phyloP scores from a whole-genome alignment of 2,888 invertebrate species.

The Hirtodrosophila confusa region DNA sequence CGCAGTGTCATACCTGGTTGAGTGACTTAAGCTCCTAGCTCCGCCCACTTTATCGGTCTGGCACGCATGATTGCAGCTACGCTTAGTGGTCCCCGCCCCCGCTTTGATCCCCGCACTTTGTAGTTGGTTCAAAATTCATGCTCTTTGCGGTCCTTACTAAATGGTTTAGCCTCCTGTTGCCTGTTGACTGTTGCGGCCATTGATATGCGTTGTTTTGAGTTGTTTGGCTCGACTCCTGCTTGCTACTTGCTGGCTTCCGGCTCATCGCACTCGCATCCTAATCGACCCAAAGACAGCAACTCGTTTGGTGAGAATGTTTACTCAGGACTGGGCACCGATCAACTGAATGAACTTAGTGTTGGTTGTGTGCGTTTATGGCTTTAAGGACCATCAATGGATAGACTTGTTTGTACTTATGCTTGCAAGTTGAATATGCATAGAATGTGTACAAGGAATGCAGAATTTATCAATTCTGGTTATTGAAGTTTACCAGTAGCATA shows the following conservation, averaged over 20 bases:
- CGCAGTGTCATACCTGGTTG: constrained; percentile 1
- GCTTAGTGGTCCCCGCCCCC: not conserved
- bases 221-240: constrained; percentile 5
- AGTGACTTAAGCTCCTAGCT: constrained; percentile 1
- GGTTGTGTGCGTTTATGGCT: not conserved
- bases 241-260: constrained; percentile 19
- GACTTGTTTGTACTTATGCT: constrained; percentile 10
- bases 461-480: not conserved
- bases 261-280: constrained; percentile 31
- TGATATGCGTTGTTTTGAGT: constrained; percentile 39
- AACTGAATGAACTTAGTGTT: constrained; percentile 12
- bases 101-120: constrained; percentile 1
- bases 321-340: constrained; percentile 13
- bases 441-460: not conserved
- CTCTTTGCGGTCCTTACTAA: constrained; percentile 23
- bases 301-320: constrained; percentile 19
- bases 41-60: constrained; percentile 12
- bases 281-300: constrained; percentile 21
- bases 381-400: constrained; percentile 3
- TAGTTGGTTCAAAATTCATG: constrained; percentile 26
- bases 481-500: too few species aligned
- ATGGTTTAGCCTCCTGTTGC: constrained; percentile 31
- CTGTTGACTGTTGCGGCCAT: constrained; percentile 24
- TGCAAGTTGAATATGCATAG: constrained; percentile 2
- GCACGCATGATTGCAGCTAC: constrained; percentile 38